Base-by-base conservation (phyloP, 1,140 invertebrate species). In the Bombus ignitus region DNA sequence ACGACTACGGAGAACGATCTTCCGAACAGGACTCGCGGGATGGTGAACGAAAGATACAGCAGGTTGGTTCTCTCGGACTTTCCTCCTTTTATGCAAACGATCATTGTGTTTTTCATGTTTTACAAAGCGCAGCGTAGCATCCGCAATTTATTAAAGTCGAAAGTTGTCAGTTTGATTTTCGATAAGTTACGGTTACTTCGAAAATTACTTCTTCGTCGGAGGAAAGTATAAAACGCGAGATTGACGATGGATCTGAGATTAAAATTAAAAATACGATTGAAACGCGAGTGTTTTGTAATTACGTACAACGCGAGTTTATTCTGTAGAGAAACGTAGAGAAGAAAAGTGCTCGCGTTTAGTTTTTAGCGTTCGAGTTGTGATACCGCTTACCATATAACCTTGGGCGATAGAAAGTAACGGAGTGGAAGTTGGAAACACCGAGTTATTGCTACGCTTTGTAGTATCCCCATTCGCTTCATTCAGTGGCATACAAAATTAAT, bases 1-100 rank as follows among this genome's bases (percentile, higher is more conserved):
- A 94, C 88, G 82, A 94, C 87, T 93, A 94, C 88, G 82, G 83
- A 10, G 93, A 95, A 53, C 92, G 94, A 83, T 92, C 91, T 8
- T 92, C 93, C 35, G 92, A 92, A 32, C 92, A 94, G 37, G 94
- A 95, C 68, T 94, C 94, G 73, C 88, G 94, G 77, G 96, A 97
- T 87, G 97, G 97, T 18, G 97, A 97, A 91, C 96, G 97, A 89
- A 97, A 97, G 95, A 96, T 97, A 83, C 95, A 96, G 87, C 95
- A 96, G 94, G 95, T 95, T 82, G 88, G 87, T 85, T 15, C 28
- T 12, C 3, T n/a, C 12, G 59, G 4, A 62, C 18, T 53, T 53
- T 53, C 6, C 18, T 8, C 47, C 18, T 53, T 22, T 53, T 53
- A 53, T 53, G 0, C 47, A 8, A 53, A 53, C 47, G 5, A 8